These are phyloP conservation scores for Ormyrus thymus DNA, from an alignment of 2,888 invertebrate species.

Conservation along the genomic window DNA sequence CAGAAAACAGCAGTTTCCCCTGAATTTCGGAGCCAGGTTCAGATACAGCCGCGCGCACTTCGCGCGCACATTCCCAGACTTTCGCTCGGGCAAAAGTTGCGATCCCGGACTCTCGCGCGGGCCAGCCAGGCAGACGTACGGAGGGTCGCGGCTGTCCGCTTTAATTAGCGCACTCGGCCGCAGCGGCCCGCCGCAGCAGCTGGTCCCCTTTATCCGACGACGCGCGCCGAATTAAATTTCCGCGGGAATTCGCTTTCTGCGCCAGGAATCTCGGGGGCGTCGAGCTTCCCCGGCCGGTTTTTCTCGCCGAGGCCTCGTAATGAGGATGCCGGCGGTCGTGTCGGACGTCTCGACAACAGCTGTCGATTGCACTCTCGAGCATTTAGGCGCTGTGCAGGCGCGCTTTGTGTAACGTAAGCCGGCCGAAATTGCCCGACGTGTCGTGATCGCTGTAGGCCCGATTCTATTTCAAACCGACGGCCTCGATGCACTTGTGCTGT, in stretches of 20 bases:
- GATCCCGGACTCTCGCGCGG: background rate
- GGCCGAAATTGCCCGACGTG: too few species aligned
- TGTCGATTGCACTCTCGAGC: too few species aligned
- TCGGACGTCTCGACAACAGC: too few species aligned
- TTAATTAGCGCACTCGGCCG: conserved; percentile 34
- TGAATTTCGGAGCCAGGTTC: too few species aligned
- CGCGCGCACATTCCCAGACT: background rate
- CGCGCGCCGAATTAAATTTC: conserved; percentile 27
- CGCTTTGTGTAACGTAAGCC: too few species aligned
- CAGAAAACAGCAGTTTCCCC: too few species aligned
- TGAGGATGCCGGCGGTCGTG: too few species aligned
- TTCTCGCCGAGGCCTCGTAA: background rate
- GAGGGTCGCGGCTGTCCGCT: conserved; percentile 3
- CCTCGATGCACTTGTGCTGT: too few species aligned
- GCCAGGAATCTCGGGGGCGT: background rate
- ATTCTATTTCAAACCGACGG: too few species aligned
- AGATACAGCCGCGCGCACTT: too few species aligned
- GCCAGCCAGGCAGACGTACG: background rate
- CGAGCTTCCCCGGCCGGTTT: background rate
- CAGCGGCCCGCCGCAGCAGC: background rate
- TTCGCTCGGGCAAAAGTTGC: background rate
- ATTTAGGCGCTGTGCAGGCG: too few species aligned
- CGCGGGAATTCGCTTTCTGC: background rate
- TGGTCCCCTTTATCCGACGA: conserved; percentile 4
- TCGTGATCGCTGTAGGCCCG: too few species aligned